A percentile compares a stretch with the other conserved stretches of the same genome.
Conservation (phyloP, 2,888 invertebrate genomes). For the Leptinotarsa haldemani region DNA sequence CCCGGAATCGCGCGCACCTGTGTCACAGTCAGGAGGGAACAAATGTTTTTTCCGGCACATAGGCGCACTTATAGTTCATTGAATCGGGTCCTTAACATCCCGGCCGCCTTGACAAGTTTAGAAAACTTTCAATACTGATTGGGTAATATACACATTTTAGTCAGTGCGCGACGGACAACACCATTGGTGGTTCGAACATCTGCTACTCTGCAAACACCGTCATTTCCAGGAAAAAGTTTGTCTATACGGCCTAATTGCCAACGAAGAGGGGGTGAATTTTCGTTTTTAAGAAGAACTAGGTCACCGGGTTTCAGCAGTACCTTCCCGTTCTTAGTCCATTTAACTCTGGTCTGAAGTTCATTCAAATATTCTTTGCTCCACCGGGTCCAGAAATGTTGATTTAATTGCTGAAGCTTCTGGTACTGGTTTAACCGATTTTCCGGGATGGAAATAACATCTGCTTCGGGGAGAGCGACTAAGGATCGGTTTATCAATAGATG, state of each 20-base stretch:
- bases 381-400: slow-evolving; percentile 31
- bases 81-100: slow-evolving; percentile 10
- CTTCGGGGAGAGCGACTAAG: slow-evolving; percentile 39
- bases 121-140: slow-evolving; percentile 17
- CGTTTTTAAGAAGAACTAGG: slow-evolving; percentile 40
- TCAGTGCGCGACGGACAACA: slow-evolving; percentile 26
- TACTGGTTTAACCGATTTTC: slow-evolving; percentile 26
- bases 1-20: no score
- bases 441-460: slow-evolving; percentile 14
- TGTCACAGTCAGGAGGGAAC: no score
- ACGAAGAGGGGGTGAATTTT: slow-evolving; percentile 36
- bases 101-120: slow-evolving; percentile 8
- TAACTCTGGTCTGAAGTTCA: slow-evolving; percentile 40
- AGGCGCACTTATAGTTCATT: background rate
- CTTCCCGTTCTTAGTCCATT: slow-evolving; percentile 32
- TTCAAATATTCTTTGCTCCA: slow-evolving; percentile 33
- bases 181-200: slow-evolving; percentile 31
- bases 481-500: slow-evolving; percentile 39
- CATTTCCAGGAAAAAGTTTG: slow-evolving; percentile 41
- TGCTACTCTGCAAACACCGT: slow-evolving; percentile 38
- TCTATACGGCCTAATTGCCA: slow-evolving; percentile 41
- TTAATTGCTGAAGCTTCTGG: slow-evolving; percentile 27
- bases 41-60: no score
- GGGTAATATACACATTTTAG: slow-evolving; percentile 36
- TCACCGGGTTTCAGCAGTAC: slow-evolving; percentile 26